These are phyloP conservation scores for Sciurus niger DNA, from an alignment of 2,113 vertebrate genomes.

Conservation along the genomic window DNA sequence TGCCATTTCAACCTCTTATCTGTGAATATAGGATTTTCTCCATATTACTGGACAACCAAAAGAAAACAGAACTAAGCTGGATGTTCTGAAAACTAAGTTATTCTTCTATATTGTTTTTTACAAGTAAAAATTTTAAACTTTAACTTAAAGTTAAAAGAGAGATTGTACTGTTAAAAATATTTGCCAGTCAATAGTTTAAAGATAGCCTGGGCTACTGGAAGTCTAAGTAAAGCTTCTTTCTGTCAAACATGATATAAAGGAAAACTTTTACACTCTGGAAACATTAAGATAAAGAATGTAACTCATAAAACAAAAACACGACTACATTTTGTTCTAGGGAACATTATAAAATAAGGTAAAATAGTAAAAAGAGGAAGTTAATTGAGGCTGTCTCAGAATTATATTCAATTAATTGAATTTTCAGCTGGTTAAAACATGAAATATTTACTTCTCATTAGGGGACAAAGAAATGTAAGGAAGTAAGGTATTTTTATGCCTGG, in stretches of 20 bases:
- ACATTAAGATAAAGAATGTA: background rate
- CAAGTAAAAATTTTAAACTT: background rate
- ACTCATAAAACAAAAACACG: background rate
- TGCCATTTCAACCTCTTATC: background rate
- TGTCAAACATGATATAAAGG: background rate
- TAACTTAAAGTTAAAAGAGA: conserved; percentile 42
- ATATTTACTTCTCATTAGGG: conserved; percentile 35
- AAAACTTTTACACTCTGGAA: conserved; percentile 33
- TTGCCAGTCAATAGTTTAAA: conserved; percentile 30
- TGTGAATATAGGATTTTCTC: conserved; percentile 34
- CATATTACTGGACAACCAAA: background rate
- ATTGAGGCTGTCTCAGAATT: background rate
- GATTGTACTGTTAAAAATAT: conserved; percentile 14
- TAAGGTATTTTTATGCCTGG: background rate
- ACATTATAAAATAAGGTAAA: background rate
- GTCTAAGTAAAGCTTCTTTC: conserved; percentile 45
- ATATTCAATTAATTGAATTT: background rate
- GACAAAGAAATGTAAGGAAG: background rate
- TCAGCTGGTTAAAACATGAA: background rate
- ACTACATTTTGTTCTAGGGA: conserved; percentile 29
- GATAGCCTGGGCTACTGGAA: background rate
- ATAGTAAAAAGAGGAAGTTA: too few species aligned
- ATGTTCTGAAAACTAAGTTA: background rate
- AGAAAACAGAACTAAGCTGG: background rate
- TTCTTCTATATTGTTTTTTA: background rate